phyloP scores from a whole-genome alignment of 2,113 vertebrate genomes.

The Oreocharis arfaki region DNA sequence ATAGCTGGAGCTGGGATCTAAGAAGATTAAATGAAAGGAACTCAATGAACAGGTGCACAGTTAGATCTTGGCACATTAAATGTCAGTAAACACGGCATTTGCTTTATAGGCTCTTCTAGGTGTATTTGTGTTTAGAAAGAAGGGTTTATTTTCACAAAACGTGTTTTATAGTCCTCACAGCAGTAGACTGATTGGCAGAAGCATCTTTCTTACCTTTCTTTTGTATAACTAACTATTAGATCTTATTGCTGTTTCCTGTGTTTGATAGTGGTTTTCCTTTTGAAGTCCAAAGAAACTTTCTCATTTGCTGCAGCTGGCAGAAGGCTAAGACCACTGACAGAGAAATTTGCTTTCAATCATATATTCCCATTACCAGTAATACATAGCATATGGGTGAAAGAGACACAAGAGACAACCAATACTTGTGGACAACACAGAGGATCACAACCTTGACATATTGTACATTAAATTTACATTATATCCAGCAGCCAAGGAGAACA shows the following conservation, averaged over 20 bases:
- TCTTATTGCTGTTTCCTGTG: not conserved
- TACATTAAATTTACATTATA: conserved; percentile 52
- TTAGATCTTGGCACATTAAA: not conserved
- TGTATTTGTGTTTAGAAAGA: not conserved
- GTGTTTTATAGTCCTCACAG: not conserved
- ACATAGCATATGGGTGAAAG: not conserved
- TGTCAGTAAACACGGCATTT: not conserved
- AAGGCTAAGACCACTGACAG: conserved; percentile 14
- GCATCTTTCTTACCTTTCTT: conserved; percentile 21
- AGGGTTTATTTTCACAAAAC: not conserved
- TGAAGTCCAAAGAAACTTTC: not conserved
- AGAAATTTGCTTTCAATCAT: conserved; percentile 53
- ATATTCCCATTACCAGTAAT: not conserved
- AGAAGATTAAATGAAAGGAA: not conserved
- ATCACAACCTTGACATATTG: conserved; percentile 28
- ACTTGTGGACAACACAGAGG: not conserved
- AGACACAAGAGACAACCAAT: not conserved
- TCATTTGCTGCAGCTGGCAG: not conserved
- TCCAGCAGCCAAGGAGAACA: conserved; percentile 16
- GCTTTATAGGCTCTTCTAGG: not conserved
- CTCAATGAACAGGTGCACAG: not conserved
- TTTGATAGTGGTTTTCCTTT: not conserved
- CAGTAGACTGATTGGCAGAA: conserved; percentile 14
- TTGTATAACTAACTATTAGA: not conserved
- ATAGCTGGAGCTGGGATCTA: not conserved